Evolutionary conservation across 2,888 invertebrate species (phyloP).

Genomic region (Rhagophthalmus giganteus): DNA sequence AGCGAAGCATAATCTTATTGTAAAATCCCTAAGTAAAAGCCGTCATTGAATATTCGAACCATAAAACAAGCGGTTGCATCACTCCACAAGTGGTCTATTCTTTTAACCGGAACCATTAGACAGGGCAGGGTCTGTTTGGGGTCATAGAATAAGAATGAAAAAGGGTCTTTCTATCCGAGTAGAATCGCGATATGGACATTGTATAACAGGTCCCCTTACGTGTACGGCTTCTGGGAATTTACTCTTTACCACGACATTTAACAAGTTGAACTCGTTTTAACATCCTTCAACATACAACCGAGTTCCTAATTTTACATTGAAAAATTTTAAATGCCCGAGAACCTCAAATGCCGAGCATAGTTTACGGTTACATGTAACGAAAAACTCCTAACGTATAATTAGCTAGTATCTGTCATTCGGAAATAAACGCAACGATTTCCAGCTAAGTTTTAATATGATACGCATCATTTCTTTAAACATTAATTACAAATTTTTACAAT

Average conservation of each 20-base stretch:
- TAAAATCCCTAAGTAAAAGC: too few relatives aligned
- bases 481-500: too few relatives aligned
- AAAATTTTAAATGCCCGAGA: too few relatives aligned
- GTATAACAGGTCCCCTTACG: slow-evolving; percentile 22
- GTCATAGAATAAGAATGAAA: slow-evolving; percentile 12
- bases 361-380: background rate
- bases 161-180: slow-evolving; percentile 13
- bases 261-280: slow-evolving; percentile 8
- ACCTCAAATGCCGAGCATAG: too few relatives aligned
- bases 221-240: slow-evolving; percentile 20
- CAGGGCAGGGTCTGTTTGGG: slow-evolving; percentile 25
- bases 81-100: slow-evolving; percentile 12
- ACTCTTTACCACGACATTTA: slow-evolving; percentile 11
- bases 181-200: slow-evolving; percentile 6
- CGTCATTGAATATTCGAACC: too few relatives aligned
- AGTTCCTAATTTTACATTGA: too few relatives aligned
- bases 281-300: background rate
- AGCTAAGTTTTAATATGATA: too few relatives aligned
- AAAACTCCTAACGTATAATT: background rate
- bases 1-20: too few relatives aligned
- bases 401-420: background rate
- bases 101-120: slow-evolving; percentile 35
- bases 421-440: too few relatives aligned
- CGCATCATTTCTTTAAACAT: too few relatives aligned
- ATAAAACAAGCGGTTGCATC: slow-evolving; percentile 10